These are phyloP conservation scores for Ormyrus nitidulus DNA, from an alignment of 2,888 invertebrate species.

Conservation along the genomic window DNA sequence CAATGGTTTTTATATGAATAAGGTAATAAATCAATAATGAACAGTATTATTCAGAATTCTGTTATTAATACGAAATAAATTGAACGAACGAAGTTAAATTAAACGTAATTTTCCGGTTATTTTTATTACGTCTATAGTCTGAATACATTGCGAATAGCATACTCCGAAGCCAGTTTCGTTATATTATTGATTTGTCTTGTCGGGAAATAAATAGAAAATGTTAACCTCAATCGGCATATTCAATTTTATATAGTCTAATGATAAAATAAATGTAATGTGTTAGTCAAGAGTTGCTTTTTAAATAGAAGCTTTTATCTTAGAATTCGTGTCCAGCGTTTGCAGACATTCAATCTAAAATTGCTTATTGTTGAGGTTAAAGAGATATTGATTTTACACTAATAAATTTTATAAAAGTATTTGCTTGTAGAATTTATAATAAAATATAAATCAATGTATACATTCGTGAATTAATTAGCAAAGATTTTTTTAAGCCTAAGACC, in stretches of 20 bases:
- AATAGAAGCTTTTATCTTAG: background rate
- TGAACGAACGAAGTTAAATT: background rate
- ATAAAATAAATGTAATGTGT: background rate
- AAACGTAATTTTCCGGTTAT: constrained; percentile 21
- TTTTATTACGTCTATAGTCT: constrained; percentile 14
- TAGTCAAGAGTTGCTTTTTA: background rate
- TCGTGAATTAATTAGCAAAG: too few species aligned
- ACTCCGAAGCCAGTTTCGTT: constrained; percentile 12
- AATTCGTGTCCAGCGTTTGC: too few species aligned
- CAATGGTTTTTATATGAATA: background rate
- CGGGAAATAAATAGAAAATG: constrained; percentile 34
- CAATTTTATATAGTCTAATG: constrained; percentile 2
- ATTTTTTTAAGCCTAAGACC: too few species aligned
- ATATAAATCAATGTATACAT: too few species aligned
- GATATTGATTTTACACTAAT: too few species aligned
- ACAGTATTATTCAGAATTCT: background rate
- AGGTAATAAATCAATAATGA: background rate
- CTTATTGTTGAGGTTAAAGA: too few species aligned
- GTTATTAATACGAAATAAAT: background rate
- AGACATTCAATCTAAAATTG: too few species aligned
- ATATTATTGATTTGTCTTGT: constrained; percentile 16
- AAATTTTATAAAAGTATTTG: too few species aligned
- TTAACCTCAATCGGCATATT: constrained; percentile 18
- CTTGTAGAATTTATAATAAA: too few species aligned
- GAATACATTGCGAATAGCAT: constrained; percentile 1